Evolutionary conservation across 2,113 vertebrate species (phyloP), one percentile per base, ranked within the genome.

Genomic region (Platichthys flesus): DNA sequence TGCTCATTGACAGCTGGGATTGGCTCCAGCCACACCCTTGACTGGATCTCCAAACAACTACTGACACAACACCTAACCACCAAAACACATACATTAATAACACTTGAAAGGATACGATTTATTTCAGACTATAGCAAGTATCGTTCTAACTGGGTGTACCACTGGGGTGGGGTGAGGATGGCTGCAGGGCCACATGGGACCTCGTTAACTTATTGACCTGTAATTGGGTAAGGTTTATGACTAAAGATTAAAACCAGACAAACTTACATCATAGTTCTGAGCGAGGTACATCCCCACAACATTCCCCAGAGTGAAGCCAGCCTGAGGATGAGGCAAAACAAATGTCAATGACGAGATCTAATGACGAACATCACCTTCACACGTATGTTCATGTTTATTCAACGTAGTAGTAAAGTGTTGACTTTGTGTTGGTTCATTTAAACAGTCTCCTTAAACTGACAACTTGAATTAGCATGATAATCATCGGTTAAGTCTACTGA

Each of bases 251-350:
- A 12, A 15, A 10, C 28, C 15, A 4, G 47, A 28, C 0, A 21
- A 13, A 78, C 95, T 95, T 78, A 98, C 98, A n/a, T 99, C 96
- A 85, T 99, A 99, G 87, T 98, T 99, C 85, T 99, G 98, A 51
- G 98, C 98, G 78, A 99, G 90, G 90, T 97, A 99, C 96, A 99
- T 98, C 70, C 98, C 98, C 70, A 99, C 95, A 81, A 99, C 92
- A 58, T 99, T 99, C 16, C 98, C 98, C 74, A 99, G 78, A 63
- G 97, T 96, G 86, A 99, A 98, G 67, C 98, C 98, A 84, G 97
- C 92, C 98, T 99, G 92, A 64, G 88, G 83, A 35, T 0, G 81
- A 78, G 40, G 21, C 42, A 28, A 15, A 18, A 65, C 9, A 12
- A 58, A 37, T 9, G 21, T 81, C 5, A 67, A 16, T 63, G 9